Conservation (phyloP, 2,888 invertebrate genomes). For the Epicampocera succincta region DNA sequence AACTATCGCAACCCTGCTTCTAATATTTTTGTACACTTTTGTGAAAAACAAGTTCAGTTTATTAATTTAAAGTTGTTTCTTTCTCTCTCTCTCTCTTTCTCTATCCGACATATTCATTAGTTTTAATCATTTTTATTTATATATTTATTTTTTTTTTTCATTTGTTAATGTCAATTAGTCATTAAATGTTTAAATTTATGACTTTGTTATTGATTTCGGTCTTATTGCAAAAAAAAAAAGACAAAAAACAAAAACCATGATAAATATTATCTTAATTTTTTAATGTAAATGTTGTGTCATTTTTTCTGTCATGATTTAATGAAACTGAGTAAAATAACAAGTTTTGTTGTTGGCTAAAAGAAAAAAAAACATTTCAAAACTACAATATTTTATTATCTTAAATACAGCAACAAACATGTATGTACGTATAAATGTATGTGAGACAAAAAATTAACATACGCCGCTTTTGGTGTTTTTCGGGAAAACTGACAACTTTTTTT, state of each 20-base stretch:
- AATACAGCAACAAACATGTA: no score
- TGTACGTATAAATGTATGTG: no score
- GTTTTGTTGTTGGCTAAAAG: not conserved
- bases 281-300: constrained; percentile 43
- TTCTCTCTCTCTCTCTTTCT: not conserved
- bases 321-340: constrained; percentile 22
- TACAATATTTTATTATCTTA: no score
- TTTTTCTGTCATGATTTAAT: not conserved
- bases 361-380: not conserved
- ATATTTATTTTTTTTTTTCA: constrained; percentile 6
- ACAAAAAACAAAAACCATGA: constrained; percentile 15
- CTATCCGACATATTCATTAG: constrained; percentile 17
- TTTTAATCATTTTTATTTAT: constrained; percentile 1
- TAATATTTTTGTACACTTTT: no score
- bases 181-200: constrained; percentile 61
- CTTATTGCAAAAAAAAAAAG: no score
- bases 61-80: not conserved
- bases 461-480: no score
- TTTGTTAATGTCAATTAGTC: constrained; percentile 48
- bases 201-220: constrained; percentile 52
- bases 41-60: not conserved
- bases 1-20: no score
- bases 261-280: constrained; percentile 29
- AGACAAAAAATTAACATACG: no score
- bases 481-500: no score